Base-by-base conservation (phyloP, 2,797 vertebrate genomes). In the Malacoraja senta region DNA sequence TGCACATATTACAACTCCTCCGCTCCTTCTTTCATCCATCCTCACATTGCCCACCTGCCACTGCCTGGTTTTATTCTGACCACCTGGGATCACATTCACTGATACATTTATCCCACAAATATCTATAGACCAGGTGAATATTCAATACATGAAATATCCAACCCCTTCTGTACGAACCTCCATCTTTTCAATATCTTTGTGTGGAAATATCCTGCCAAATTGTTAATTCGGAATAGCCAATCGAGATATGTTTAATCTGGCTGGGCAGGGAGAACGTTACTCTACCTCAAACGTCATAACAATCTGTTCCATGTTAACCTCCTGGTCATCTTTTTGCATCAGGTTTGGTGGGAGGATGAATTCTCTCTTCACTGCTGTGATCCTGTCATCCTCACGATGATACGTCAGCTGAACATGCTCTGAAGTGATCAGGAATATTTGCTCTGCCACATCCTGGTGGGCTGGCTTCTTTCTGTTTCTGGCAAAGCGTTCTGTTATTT, bases 401-500 rank as follows among this genome's bases (percentile, higher is more conserved):
- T 97, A 97, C 0, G 95, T 97, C 94, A 98, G 94, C 71, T 96
- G 94, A 93, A 98, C 96, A 17, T 29, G 93, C 74, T 96, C 95
- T 10, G 97, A 96, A 0, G 44, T 0, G 4, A 97, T 94, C 91
- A 96, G 94, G 92, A 98, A 98, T 92, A 95, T n/a, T 0, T 96
- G 94, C 93, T 98, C 96, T 0, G 96, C 96, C 93, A 97, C 94
- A 0, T 98, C 97, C 93, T 97, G 96, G 0, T 96, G 95, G 0
- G 97, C 97, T 1, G 95, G 94, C 94, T 96, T 97, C 0, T 84
- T 93, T 0, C 65, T 94, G 94, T 98, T 97, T 94, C 97, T 96
- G 91, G 93, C 94, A 94, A 98, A 98, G 80, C 93, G 93, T 94
- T 98, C 97, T 1, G 95, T 96, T 94, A 98, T 97, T 95, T 96